Evolutionary conservation across 2,888 invertebrate genomes (phyloP), one percentile per base, ranked within the genome.

Genomic region (Gibbula magus): DNA sequence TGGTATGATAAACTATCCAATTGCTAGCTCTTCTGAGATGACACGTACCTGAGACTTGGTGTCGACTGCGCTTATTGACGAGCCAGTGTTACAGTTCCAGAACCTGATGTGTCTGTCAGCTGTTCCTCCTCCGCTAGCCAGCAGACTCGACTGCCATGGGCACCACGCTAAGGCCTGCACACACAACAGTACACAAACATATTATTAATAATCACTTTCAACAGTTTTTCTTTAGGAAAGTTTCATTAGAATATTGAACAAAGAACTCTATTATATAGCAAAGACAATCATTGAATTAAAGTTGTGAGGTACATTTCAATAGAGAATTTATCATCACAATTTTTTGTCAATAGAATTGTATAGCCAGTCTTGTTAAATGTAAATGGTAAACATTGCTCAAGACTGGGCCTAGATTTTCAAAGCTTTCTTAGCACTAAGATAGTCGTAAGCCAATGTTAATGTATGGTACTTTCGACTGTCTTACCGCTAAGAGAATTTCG

Each of bases 101-200:
- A 94, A 93, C 66, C 93, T 91, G 73, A 94, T 94, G 80, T 96
- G 96, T 83, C 98, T 94, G 93, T 99, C 99, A 1, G 98, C 97
- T 0, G 98, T 98, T 22, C 99, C 99, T 29, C 99, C 99, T 8
- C 99, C 99, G 82, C 97, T 97, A 0, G 99, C 99, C 85, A 99
- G 94, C 35, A 98, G 92, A 91, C 96, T 96, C 0, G 95, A 94
- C 91, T 97, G 97, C 97, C 99, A 99, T 0, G 99, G 99, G 91
- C 99, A 99, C 99, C 99, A 99, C 16, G 98, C 97, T 18, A 99
- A 94, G 0, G 99, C 99, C 93, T 99, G 81, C 66, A 79, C 76
- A 81, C 35, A 77, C 22, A 39, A 3, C 2, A 35, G 10, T 32
- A 25, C 3, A 51, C 8, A 13, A 22, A 45, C 45, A 45, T 45